Percentiles rank a stretch among this genome's conserved stretches.
These are phyloP conservation scores for Nasonia vitripennis DNA, from an alignment of 1,140 invertebrate species.

Conservation along the genomic window DNA sequence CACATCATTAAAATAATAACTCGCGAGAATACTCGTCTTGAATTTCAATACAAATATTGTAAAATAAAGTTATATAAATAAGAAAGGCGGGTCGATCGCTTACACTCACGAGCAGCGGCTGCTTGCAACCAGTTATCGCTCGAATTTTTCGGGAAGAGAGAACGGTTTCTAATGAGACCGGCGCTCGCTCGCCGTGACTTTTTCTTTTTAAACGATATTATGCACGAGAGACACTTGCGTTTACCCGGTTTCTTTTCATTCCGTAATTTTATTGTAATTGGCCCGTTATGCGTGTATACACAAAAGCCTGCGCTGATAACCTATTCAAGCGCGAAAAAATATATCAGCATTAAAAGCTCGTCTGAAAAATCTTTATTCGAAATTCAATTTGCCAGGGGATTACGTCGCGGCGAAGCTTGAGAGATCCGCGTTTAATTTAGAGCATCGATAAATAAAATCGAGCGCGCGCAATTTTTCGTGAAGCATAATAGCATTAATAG, in stretches of 20 bases:
- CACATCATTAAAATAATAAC: no score
- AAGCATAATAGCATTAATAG: conserved; percentile 5
- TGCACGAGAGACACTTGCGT: no score
- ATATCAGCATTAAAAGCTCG: not conserved
- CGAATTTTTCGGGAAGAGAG: no score
- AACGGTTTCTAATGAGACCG: no score
- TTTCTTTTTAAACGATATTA: no score
- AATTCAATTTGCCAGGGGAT: not conserved
- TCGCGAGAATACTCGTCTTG: no score
- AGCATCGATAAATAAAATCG: not conserved
- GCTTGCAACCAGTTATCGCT: no score
- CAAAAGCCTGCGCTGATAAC: not conserved
- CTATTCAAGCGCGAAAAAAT: not conserved
- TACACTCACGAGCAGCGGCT: not conserved
- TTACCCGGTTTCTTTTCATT: no score
- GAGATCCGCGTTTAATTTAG: not conserved
- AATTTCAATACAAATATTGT: not conserved
- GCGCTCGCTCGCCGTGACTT: no score
- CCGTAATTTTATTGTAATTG: no score
- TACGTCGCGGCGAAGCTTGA: not conserved
- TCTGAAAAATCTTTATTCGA: not conserved
- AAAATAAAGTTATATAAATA: conserved; percentile 1
- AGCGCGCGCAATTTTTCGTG: not conserved
- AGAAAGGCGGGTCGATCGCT: not conserved
- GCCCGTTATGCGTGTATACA: no score